Percentiles rank a stretch among this genome's conserved stretches.
Conservation (phyloP, 2,888 invertebrate species). For the Aquatica leii region DNA sequence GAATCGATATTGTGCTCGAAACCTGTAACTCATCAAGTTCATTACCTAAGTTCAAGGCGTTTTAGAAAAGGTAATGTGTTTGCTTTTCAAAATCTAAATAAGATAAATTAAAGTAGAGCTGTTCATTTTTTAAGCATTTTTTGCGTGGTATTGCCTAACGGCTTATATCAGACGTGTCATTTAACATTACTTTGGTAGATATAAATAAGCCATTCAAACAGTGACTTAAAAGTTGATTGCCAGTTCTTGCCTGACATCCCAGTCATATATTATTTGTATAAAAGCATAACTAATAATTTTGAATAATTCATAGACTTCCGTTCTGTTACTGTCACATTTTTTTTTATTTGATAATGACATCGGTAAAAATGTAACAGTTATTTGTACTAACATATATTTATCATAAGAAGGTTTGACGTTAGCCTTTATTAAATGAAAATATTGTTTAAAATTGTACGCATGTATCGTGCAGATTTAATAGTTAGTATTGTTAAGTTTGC, state of each 20-base stretch:
- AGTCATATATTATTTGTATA: too few relatives aligned
- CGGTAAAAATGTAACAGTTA: too few relatives aligned
- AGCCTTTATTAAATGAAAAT: too few relatives aligned
- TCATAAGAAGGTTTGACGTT: too few relatives aligned
- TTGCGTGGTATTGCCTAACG: constrained; percentile 7
- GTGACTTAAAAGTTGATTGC: background rate
- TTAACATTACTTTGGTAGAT: constrained; percentile 2
- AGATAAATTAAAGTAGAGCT: constrained; percentile 17
- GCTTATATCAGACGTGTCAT: constrained; percentile 4
- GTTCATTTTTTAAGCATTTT: constrained; percentile 15
- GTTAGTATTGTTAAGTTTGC: too few relatives aligned
- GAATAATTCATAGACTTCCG: too few relatives aligned
- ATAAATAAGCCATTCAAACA: background rate
- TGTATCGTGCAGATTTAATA: too few relatives aligned
- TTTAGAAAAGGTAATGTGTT: constrained; percentile 19
- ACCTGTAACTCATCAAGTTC: constrained; percentile 27
- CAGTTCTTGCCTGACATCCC: background rate
- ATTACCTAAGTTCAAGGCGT: constrained; percentile 26
- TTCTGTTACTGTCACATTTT: too few relatives aligned
- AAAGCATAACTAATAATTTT: too few relatives aligned
- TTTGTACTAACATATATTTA: too few relatives aligned
- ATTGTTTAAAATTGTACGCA: too few relatives aligned
- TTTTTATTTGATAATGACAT: too few relatives aligned
- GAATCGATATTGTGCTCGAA: constrained; percentile 25
- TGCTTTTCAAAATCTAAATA: constrained; percentile 19